phyloP scores from a whole-genome alignment of 2,797 vertebrate genomes.

The Girardinus metallicus region DNA sequence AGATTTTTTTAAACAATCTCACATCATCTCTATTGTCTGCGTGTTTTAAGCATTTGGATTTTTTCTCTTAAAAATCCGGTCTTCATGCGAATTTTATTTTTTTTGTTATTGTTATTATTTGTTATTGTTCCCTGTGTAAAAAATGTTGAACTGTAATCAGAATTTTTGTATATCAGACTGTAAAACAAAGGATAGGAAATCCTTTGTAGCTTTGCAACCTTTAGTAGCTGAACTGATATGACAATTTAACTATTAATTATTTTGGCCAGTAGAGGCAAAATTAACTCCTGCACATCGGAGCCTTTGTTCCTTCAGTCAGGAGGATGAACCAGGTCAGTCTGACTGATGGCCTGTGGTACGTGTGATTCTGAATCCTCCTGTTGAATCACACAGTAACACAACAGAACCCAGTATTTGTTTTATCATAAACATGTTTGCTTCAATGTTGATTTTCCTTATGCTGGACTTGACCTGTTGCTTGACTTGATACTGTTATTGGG shows the following conservation, averaged over 20 bases:
- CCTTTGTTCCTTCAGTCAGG: neutral
- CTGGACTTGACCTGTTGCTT: neutral
- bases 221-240: neutral
- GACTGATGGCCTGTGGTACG: neutral
- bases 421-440: neutral
- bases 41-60: neutral
- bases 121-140: neutral
- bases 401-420: neutral
- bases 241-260: neutral
- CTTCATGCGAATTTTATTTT: neutral
- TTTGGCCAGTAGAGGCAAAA: neutral
- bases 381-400: neutral
- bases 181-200: neutral
- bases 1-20: neutral
- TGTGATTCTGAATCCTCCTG: neutral
- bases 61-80: neutral
- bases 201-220: neutral
- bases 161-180: neutral
- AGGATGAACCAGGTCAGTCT: neutral
- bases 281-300: neutral
- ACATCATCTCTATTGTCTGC: no score
- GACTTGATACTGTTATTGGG: neutral
- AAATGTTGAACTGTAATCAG: neutral
- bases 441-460: neutral
- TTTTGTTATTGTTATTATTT: neutral